Evolutionary conservation across 2,888 invertebrate genomes (phyloP).

Genomic region (Busseola fusca): DNA sequence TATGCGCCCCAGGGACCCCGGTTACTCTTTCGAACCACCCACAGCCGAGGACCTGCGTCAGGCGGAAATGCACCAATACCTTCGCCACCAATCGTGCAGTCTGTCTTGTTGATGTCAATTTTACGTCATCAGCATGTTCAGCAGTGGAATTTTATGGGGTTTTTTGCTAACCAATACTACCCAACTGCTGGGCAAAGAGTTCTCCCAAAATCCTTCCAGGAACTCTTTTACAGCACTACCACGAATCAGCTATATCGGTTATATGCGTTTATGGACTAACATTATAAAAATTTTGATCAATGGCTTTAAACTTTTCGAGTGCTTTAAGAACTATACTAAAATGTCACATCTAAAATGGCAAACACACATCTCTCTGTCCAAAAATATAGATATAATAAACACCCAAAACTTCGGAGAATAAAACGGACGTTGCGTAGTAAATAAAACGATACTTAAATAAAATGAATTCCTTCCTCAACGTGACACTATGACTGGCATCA

Average conservation of each 20-base stretch:
- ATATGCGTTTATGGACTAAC: background rate
- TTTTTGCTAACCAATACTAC: background rate
- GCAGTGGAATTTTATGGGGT: background rate
- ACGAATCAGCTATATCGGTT: background rate
- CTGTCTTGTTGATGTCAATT: background rate
- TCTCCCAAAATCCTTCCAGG: background rate
- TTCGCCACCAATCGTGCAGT: background rate
- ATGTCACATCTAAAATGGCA: background rate
- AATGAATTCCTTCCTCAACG: constrained; percentile 45
- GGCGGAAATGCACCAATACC: too few relatives aligned
- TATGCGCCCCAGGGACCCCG: too few relatives aligned
- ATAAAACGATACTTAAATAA: constrained; percentile 45
- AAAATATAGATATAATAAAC: constrained; percentile 14
- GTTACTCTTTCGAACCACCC: too few relatives aligned
- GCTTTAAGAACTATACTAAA: background rate
- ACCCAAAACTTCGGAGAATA: constrained; percentile 24
- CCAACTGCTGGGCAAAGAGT: background rate
- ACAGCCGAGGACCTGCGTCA: too few relatives aligned
- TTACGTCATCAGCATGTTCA: background rate
- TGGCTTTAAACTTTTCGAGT: background rate
- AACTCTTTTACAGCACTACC: background rate
- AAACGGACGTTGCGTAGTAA: constrained; percentile 29
- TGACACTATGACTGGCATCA: constrained; percentile 58
- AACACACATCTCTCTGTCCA: background rate
- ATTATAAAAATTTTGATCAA: background rate